Base-by-base conservation (phyloP, 2,797 vertebrate genomes). In the Lagodon rhomboides region DNA sequence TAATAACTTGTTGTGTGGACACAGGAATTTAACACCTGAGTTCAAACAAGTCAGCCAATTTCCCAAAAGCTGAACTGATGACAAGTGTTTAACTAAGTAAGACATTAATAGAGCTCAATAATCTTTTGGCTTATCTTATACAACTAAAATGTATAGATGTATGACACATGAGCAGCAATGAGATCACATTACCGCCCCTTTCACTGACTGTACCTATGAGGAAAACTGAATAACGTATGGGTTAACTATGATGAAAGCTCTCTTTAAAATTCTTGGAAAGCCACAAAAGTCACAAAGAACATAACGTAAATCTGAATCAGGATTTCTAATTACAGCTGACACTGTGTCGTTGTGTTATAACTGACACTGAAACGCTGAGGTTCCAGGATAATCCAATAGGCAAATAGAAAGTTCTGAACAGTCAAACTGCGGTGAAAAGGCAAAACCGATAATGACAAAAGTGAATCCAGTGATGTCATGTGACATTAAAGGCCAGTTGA, bases 381-480 rank as follows among this genome's bases (percentile, higher is more conserved):
- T 8, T 38, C 49, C 15, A 17, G 8, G 15, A 60, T 41, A 30
- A 68, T 55, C 67, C 30, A 49, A 58, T 63, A 50, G 2, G 5
- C 13, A 70, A 56, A 17, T 20, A 27, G 9, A 41, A 18, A 62
- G 41, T 73, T 56, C 46, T 50, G 18, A 62, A 50, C 44, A 44
- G 71, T 55, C 30, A 16, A 41, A 22, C 7, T 11, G 5, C 12
- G 10, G 2, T 30, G 5, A 10, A 20, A 60, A 5, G 22, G 63
- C 20, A 25, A 59, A 49, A 63, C 75, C 68, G 62, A 69, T 43
- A 50, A 18, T 61, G 80, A 82, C 23, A 18, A 67, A 65, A 63
- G 44, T 25, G 63, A 62, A 56, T 50, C 55, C 55, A 55, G 50
- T 27, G 25, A 41, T 1, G 63, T 68, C 43, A 55, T 61, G 27